Base-by-base conservation (phyloP, 37 sponge, comb jelly and placozoan species). In the Ephydatia muelleri region DNA sequence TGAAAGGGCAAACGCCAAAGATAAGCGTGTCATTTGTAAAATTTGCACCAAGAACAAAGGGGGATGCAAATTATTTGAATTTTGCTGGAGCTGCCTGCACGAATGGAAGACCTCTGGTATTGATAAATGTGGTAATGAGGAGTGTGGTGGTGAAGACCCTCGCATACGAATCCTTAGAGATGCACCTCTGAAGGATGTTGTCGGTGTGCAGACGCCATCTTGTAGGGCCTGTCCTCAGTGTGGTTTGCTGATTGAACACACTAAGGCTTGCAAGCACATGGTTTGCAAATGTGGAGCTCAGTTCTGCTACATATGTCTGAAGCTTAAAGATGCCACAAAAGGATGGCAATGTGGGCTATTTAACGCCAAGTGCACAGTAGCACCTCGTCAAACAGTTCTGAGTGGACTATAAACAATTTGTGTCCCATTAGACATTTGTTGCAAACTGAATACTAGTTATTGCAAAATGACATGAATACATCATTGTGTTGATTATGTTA, bases 281-380 rank as follows among this genome's bases (percentile, higher is more conserved):
- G 80, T 37, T 4, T 90, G 91, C 68, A 70, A n/a, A 5, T 90
- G 91, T 43, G 25, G 78, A 2, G 68, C 66, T 25, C 66, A 70
- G 26, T 90, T 90, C 68, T 90, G 91, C 65, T 90, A 85, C 65
- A 75, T 90, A 19, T 85, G 91, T 43, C 73, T 90, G 16, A 26
- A 47, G 1, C 32, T 11, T 22, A 81, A 68, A 0, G 73, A 76
- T 57, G 70, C 6, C 3, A 67, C 48, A 22, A 80, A 74, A 33
- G 40, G 77, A 32, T 90, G 78, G 76, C 29, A 29, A n/a, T 90
- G 91, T 85, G 91, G 91, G 25, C 28, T 26, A 5, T 85, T 65
- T 72, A 80, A 90, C 30, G 48, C 82, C 2, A 67, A 34, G 27
- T 90, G 91, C 68, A 22, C 70, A 38, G 73, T 81, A 67, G 91